phyloP scores from a whole-genome alignment of 2,797 vertebrate genomes.

The Leontopithecus rosalia region DNA sequence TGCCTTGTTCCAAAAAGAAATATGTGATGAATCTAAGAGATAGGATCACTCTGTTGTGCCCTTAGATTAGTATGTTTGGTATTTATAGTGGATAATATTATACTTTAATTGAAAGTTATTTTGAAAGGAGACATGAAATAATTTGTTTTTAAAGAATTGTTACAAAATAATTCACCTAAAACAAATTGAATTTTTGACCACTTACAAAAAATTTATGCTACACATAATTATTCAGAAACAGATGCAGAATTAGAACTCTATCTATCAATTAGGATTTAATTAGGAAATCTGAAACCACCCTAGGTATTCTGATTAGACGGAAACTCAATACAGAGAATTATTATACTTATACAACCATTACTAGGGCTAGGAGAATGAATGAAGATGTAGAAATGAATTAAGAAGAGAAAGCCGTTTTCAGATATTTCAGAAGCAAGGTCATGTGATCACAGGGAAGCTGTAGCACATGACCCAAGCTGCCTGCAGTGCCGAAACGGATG shows the following conservation, averaged over 20 bases:
- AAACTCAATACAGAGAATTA: conserved; percentile 30
- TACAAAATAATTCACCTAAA: conserved; percentile 46
- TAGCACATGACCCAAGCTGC: not conserved
- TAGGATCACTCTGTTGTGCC: not conserved
- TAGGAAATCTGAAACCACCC: not conserved
- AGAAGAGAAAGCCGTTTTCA: not conserved
- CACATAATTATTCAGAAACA: conserved; percentile 18
- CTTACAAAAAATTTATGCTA: not conserved
- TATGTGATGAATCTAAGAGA: not conserved
- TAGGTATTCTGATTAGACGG: not conserved
- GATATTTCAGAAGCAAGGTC: not conserved
- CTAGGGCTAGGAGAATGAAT: not conserved
- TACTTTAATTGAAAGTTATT: not conserved
- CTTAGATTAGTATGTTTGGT: not conserved
- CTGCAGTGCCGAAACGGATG: not conserved
- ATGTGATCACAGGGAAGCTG: not conserved
- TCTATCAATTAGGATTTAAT: conserved; percentile 27
- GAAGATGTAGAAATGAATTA: not conserved
- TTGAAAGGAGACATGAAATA: not conserved
- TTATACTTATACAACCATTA: not conserved
- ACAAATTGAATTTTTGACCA: not conserved
- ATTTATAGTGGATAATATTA: not conserved
- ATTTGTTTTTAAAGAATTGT: conserved; percentile 7
- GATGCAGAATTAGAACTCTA: not conserved
- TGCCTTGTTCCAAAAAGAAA: conserved; percentile 13